These are phyloP conservation scores for Choreutis nemorana DNA, from an alignment of 2,888 invertebrate species.

Conservation along the genomic window DNA sequence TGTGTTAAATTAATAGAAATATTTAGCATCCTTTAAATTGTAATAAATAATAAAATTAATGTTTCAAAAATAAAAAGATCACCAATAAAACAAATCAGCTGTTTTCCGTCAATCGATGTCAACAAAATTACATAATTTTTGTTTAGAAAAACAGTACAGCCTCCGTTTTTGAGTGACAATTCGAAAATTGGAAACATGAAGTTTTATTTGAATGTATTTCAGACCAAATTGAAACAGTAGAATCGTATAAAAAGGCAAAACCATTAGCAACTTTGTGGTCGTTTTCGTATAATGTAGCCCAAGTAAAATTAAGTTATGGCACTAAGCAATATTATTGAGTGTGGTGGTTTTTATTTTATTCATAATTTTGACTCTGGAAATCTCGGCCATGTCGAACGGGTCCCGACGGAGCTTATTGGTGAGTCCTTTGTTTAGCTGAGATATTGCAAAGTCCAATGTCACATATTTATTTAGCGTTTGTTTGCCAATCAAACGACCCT, in stretches of 20 bases:
- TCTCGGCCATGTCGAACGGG: conserved; percentile 81
- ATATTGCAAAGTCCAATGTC: conserved; percentile 23
- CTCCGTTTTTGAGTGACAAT: conserved; percentile 52
- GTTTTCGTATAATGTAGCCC: conserved; percentile 55
- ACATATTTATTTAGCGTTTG: conserved; percentile 8
- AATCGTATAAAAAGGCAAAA: conserved; percentile 29
- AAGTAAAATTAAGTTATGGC: conserved; percentile 46
- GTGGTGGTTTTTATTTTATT: conserved; percentile 81
- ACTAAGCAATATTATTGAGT: conserved; percentile 61
- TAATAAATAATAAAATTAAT: too few relatives aligned
- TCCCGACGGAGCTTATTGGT: conserved; percentile 68
- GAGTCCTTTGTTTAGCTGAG: conserved; percentile 21
- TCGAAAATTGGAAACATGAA: conserved; percentile 50
- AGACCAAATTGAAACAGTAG: conserved; percentile 44
- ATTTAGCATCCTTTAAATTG: neutral
- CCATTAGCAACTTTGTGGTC: conserved; percentile 31
- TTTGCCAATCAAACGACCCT: conserved; percentile 7
- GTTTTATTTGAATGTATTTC: conserved; percentile 35
- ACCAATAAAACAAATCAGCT: conserved; percentile 64
- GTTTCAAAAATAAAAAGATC: conserved; percentile 54
- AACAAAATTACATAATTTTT: conserved; percentile 69
- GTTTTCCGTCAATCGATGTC: conserved; percentile 68
- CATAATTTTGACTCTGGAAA: conserved; percentile 93
- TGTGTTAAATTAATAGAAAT: neutral
- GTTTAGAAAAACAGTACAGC: conserved; percentile 64